A percentile compares a stretch with the other conserved stretches of the same genome.
Evolutionary conservation across 2,113 vertebrate genomes (phyloP).

Genomic region (Bufo gargarizans): DNA sequence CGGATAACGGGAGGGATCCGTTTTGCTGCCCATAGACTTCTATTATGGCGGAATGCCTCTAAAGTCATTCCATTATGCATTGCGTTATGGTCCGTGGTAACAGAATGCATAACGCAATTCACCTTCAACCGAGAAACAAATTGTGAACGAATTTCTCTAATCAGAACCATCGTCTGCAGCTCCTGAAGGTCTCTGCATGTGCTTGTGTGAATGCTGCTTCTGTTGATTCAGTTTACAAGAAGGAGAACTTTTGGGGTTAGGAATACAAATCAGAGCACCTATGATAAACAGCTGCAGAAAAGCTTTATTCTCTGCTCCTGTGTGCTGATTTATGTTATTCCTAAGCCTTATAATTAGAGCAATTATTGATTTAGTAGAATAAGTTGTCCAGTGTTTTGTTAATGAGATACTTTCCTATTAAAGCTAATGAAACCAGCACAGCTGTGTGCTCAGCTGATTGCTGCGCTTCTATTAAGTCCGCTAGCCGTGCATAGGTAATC

Average conservation of each 20-base stretch:
- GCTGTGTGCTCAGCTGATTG: conserved; percentile 32
- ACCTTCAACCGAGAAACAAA: no score
- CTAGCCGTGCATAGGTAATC: conserved; percentile 53
- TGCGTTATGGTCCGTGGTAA: no score
- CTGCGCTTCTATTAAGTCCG: conserved; percentile 27
- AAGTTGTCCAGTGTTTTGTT: conserved; percentile 33
- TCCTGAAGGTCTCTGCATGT: background rate
- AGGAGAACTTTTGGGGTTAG: background rate
- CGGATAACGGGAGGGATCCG: no score
- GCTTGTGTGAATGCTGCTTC: background rate
- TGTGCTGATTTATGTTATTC: background rate
- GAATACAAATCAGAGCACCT: background rate
- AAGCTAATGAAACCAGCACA: conserved; percentile 42
- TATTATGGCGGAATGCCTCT: no score
- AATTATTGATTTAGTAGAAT: conserved; percentile 35
- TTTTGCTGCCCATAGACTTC: no score
- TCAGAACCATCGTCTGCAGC: background rate
- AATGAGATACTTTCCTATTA: conserved; percentile 27
- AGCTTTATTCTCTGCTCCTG: background rate
- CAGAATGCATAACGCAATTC: no score
- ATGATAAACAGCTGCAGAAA: background rate
- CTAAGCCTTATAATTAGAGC: conserved; percentile 32
- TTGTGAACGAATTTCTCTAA: no score
- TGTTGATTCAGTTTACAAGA: background rate
- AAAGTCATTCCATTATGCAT: no score